These are phyloP conservation scores for Eciton burchellii DNA, from an alignment of 1,140 invertebrate genomes.

Conservation along the genomic window DNA sequence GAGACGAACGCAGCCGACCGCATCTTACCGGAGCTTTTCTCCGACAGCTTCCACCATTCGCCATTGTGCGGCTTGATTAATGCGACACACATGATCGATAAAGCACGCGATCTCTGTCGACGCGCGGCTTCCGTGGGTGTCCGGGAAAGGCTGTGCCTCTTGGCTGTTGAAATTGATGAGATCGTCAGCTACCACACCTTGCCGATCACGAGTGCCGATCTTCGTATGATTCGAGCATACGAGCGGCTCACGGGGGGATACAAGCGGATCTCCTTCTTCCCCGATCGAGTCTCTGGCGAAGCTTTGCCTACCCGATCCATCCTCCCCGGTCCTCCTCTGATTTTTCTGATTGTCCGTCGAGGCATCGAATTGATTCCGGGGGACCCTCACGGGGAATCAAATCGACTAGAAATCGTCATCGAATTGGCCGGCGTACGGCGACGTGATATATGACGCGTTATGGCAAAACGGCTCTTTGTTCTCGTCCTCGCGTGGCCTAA, in stretches of 20 bases:
- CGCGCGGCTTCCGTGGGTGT: conserved; percentile 1
- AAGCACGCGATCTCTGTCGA: conserved; percentile 38
- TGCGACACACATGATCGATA: conserved; percentile 59
- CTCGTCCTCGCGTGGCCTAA: conserved; percentile 56
- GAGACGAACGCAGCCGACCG: background rate
- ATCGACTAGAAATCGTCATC: conserved; percentile 62
- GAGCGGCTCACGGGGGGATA: background rate
- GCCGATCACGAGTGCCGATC: conserved; percentile 25
- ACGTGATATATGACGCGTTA: conserved; percentile 68
- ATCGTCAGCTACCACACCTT: background rate
- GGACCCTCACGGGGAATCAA: conserved; percentile 62
- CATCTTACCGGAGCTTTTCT: conserved; percentile 43
- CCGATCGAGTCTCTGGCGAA: background rate
- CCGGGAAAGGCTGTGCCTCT: background rate
- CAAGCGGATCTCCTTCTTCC: no score
- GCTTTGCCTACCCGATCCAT: no score
- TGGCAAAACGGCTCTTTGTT: conserved; percentile 67
- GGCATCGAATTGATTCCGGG: conserved; percentile 5
- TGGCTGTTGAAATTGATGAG: background rate
- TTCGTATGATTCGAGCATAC: background rate
- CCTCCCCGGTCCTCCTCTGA: no score
- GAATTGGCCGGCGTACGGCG: conserved; percentile 41
- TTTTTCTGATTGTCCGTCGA: no score
- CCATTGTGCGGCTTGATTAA: conserved; percentile 53
- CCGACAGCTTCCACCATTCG: no score